Evolutionary conservation across 2,888 invertebrate species (phyloP).

Genomic region (Malthinus flaveolus): DNA sequence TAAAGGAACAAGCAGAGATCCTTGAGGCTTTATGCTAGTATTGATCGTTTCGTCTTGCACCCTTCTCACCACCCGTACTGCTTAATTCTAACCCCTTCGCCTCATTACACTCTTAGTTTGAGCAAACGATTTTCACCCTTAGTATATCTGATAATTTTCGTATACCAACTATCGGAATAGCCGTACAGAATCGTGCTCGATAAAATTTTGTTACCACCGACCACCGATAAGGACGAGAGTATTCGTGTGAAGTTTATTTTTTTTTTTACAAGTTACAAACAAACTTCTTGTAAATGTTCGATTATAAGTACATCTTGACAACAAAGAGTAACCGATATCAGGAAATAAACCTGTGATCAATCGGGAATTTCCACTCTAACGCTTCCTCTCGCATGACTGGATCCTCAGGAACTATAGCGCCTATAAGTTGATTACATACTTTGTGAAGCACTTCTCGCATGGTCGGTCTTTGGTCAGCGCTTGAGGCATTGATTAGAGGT

Average conservation of each 20-base stretch:
- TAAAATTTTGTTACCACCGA: conserved; percentile 17
- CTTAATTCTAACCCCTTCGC: conserved; percentile 52
- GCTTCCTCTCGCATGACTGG: conserved; percentile 51
- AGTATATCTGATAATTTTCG: conserved; percentile 49
- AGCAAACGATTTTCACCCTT: conserved; percentile 51
- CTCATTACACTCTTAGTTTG: conserved; percentile 54
- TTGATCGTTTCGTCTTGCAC: conserved; percentile 50
- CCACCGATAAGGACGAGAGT: conserved; percentile 9
- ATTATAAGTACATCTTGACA: conserved; percentile 28
- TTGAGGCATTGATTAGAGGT: conserved; percentile 38
- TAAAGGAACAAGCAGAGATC: conserved; percentile 42
- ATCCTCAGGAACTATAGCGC: conserved; percentile 50
- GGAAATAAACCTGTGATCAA: conserved; percentile 48
- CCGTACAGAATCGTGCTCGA: conserved; percentile 12
- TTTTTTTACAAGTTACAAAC: conserved; percentile 2
- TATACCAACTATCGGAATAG: conserved; percentile 15
- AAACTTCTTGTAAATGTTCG: conserved; percentile 15
- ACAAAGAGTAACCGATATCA: conserved; percentile 32
- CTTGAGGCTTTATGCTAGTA: conserved; percentile 49
- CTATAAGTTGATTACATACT: conserved; percentile 53
- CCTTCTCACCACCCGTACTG: conserved; percentile 42
- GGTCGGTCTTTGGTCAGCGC: conserved; percentile 42
- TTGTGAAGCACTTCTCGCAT: conserved; percentile 52
- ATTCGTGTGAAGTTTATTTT: too few relatives aligned
- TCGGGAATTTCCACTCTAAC: conserved; percentile 51